Conservation (phyloP, 2,888 invertebrate genomes). For the Eupithecia insigniata region DNA sequence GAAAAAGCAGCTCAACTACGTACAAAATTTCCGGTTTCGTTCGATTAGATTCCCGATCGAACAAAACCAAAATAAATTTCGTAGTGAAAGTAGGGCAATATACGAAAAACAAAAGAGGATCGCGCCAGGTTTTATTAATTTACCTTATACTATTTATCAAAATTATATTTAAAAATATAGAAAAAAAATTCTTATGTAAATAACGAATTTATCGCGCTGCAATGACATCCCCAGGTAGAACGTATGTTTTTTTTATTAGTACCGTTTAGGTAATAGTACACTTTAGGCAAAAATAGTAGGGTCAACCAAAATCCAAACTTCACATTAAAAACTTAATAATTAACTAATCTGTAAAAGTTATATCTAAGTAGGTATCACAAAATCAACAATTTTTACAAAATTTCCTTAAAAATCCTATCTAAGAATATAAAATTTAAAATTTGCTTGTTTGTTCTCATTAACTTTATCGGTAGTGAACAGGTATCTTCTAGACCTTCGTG, state of each 20-base stretch:
- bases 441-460: background rate
- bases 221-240: background rate
- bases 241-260: background rate
- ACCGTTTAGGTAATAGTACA: too few species aligned
- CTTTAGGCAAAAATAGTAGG: too few species aligned
- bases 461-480: too few species aligned
- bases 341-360: background rate
- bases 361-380: background rate
- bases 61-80: too few species aligned
- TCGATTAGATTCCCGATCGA: too few species aligned
- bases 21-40: too few species aligned
- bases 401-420: constrained; percentile 68
- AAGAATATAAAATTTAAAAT: constrained; percentile 38
- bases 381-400: constrained; percentile 61
- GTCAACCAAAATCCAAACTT: background rate
- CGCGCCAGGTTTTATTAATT: too few species aligned
- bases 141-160: constrained; percentile 1
- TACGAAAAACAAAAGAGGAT: too few species aligned
- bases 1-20: too few species aligned
- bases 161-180: background rate
- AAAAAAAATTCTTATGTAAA: background rate
- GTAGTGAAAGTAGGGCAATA: too few species aligned
- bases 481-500: too few species aligned
- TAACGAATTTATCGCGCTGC: background rate
- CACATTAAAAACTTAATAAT: background rate